These are phyloP conservation scores for Drosophila siamana DNA, from an alignment of 2,888 invertebrate species.

Conservation along the genomic window DNA sequence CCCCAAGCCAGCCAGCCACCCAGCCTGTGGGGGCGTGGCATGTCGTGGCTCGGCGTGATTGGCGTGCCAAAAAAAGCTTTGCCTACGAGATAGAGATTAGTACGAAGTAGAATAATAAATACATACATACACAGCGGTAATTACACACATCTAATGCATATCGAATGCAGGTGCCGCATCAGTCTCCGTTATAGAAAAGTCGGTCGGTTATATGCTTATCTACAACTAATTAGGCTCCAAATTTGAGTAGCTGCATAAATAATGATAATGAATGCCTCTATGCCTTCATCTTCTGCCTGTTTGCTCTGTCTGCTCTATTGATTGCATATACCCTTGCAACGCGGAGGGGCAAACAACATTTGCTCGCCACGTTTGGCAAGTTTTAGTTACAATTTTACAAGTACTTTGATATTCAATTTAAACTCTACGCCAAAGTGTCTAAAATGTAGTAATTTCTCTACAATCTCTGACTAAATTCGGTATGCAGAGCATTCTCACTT, in stretches of 20 bases:
- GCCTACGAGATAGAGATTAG: slow-evolving; percentile 6
- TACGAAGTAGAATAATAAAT: slow-evolving; percentile 30
- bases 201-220: slow-evolving; percentile 38
- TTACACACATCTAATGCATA: slow-evolving; percentile 24
- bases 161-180: slow-evolving; percentile 54
- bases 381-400: too few relatives aligned
- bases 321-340: slow-evolving; percentile 31
- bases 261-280: slow-evolving; percentile 19
- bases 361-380: neutral
- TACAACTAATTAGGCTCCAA: slow-evolving; percentile 41
- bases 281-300: slow-evolving; percentile 6
- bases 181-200: slow-evolving; percentile 68
- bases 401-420: too few relatives aligned
- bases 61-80: slow-evolving; percentile 51
- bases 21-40: slow-evolving; percentile 1
- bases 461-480: too few relatives aligned
- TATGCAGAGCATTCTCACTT: slow-evolving; percentile 18
- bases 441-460: too few relatives aligned
- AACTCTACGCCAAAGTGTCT: too few relatives aligned
- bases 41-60: slow-evolving; percentile 6
- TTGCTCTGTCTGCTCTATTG: slow-evolving; percentile 22
- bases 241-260: slow-evolving; percentile 45
- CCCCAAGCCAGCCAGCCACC: neutral
- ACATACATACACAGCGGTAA: slow-evolving; percentile 36
- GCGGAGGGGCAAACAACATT: neutral